A percentile compares a stretch with the other conserved stretches of the same genome.
phyloP scores from a whole-genome alignment of 2,113 vertebrate genomes.

The Desmodus rotundus region DNA sequence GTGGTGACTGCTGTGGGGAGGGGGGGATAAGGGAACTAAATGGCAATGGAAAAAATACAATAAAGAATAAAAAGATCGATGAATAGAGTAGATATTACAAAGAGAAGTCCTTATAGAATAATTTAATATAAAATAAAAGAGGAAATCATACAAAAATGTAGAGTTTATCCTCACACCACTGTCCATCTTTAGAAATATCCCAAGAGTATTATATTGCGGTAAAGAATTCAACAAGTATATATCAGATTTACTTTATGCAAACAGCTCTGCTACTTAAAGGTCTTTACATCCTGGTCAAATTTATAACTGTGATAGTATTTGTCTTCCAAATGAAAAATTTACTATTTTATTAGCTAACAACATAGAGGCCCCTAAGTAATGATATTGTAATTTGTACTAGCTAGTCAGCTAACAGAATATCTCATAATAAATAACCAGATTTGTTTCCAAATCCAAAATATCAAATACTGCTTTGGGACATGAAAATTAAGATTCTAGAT shows the following conservation, averaged over 20 bases:
- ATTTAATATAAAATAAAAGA: too few relatives aligned
- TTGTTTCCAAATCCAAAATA: background rate
- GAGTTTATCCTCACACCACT: background rate
- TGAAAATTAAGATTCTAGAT: background rate
- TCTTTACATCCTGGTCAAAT: background rate
- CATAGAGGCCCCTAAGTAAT: background rate
- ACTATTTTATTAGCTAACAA: conserved; percentile 21
- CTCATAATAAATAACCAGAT: background rate
- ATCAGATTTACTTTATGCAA: background rate
- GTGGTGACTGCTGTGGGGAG: too few relatives aligned
- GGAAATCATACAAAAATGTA: too few relatives aligned
- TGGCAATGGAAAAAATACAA: too few relatives aligned
- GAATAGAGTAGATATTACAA: too few relatives aligned
- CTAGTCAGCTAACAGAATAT: background rate
- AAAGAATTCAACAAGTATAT: background rate
- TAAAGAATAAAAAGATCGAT: too few relatives aligned
- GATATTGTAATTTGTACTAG: background rate
- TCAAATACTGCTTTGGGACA: background rate
- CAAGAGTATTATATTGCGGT: background rate
- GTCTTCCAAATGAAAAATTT: background rate
- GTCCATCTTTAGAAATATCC: background rate
- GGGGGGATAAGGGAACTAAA: too few relatives aligned
- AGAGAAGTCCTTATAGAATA: too few relatives aligned
- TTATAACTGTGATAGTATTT: background rate
- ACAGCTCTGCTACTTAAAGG: background rate